Evolutionary conservation across 2,888 invertebrate species (phyloP).

Genomic region (Netelia melanura): DNA sequence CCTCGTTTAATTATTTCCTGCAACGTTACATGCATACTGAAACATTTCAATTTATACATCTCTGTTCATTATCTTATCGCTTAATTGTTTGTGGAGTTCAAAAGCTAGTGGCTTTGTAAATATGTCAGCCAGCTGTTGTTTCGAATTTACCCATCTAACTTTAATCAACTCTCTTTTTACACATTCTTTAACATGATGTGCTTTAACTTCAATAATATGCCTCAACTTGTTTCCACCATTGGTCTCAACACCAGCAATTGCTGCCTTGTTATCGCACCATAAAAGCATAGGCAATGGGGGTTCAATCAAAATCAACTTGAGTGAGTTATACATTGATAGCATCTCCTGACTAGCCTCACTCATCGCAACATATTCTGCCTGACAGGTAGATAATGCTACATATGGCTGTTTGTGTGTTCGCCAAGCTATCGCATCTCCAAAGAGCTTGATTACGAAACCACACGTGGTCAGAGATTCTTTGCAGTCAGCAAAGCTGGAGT

Average conservation of each 20-base stretch:
- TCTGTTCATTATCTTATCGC: constrained; percentile 42
- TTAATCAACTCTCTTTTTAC: constrained; percentile 50
- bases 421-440: constrained; percentile 53
- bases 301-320: constrained; percentile 59
- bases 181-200: constrained; percentile 66
- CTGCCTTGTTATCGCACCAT: constrained; percentile 71
- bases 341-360: constrained; percentile 61
- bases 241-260: constrained; percentile 50
- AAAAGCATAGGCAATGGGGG: constrained; percentile 45
- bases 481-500: constrained; percentile 53
- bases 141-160: constrained; percentile 62
- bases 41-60: neutral
- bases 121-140: constrained; percentile 67
- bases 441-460: constrained; percentile 53
- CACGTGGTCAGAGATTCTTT: constrained; percentile 54
- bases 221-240: constrained; percentile 58
- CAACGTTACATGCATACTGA: neutral
- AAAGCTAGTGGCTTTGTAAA: constrained; percentile 61
- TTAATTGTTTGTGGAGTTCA: constrained; percentile 52
- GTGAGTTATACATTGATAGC: constrained; percentile 63
- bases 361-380: constrained; percentile 52
- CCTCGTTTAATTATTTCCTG: constrained; percentile 11
- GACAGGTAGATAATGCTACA: constrained; percentile 63
- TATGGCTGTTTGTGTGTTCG: constrained; percentile 55
- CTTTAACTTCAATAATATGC: constrained; percentile 57